Conservation (phyloP, 1,140 invertebrate genomes). For the Helicoverpa zea region DNA sequence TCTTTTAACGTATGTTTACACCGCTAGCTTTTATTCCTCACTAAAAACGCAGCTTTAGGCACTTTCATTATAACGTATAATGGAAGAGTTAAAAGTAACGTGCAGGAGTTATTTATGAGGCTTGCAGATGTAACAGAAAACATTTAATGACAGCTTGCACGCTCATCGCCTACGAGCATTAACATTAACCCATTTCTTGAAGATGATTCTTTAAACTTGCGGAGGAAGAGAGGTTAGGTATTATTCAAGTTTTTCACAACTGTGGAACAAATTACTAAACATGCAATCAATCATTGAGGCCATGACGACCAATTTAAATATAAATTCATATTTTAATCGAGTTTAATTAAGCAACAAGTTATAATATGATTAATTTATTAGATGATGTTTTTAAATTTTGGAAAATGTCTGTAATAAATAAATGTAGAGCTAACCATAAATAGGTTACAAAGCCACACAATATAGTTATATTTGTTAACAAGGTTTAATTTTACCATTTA, state of each 20-base stretch:
- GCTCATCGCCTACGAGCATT: conserved; percentile 40
- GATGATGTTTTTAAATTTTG: neutral
- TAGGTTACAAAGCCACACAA: conserved; percentile 54
- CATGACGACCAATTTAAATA: conserved; percentile 25
- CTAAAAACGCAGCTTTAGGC: conserved; percentile 8
- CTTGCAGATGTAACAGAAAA: conserved; percentile 44
- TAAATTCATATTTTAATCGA: conserved; percentile 28
- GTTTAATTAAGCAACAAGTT: neutral
- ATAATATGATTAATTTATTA: conserved; percentile 38
- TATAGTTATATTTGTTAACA: conserved; percentile 51
- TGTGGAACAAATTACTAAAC: neutral
- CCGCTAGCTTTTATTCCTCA: conserved; percentile 6
- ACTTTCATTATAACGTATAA: conserved; percentile 13
- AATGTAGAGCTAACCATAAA: conserved; percentile 30
- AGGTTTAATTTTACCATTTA: conserved; percentile 66
- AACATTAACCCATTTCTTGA: conserved; percentile 45
- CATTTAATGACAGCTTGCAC: conserved; percentile 44
- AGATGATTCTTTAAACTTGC: conserved; percentile 33
- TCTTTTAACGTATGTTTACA: conserved; percentile 21
- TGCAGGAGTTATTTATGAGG: conserved; percentile 29
- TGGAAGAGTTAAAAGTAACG: conserved; percentile 38
- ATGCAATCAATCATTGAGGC: conserved; percentile 19
- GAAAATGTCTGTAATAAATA: neutral
- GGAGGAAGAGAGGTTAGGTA: neutral
- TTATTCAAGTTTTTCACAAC: conserved; percentile 25